These are phyloP conservation scores for Drosophila tripunctata DNA, from an alignment of 2,888 invertebrate species.

Conservation along the genomic window DNA sequence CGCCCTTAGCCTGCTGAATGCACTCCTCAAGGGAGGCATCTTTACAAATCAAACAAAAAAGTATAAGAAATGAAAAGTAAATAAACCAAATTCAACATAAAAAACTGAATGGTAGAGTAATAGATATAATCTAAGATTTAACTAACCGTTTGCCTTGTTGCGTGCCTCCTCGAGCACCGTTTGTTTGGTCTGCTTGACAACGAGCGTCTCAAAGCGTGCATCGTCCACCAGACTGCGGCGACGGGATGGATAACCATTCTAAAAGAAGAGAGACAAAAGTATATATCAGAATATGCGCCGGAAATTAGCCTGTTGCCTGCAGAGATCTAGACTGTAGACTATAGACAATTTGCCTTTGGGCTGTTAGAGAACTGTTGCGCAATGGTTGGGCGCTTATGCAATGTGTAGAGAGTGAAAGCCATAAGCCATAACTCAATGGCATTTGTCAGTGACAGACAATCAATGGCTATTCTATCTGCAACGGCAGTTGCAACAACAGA, in stretches of 20 bases:
- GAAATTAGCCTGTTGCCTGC: conserved; percentile 54
- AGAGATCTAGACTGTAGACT: not conserved
- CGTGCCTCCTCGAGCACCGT: conserved; percentile 96
- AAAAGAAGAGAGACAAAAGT: conserved; percentile 84
- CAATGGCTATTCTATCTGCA: conserved; percentile 22
- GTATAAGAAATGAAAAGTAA: conserved; percentile 28
- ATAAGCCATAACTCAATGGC: conserved; percentile 9
- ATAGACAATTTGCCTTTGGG: not conserved
- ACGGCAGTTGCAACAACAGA: conserved; percentile 24
- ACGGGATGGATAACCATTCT: conserved; percentile 98
- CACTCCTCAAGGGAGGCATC: conserved; percentile 88
- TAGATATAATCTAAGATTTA: not conserved
- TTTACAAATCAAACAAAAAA: conserved; percentile 36
- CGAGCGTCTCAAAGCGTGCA: conserved; percentile 97
- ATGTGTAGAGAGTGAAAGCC: conserved; percentile 25
- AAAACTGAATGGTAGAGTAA: not conserved
- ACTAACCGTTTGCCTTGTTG: conserved; percentile 93
- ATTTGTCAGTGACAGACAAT: not conserved
- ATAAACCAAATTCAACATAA: conserved; percentile 14
- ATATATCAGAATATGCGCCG: conserved; percentile 60
- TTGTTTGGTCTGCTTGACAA: conserved; percentile 97
- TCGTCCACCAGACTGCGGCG: conserved; percentile 98
- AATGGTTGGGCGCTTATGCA: conserved; percentile 22
- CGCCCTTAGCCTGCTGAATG: conserved; percentile 86
- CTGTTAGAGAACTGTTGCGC: conserved; percentile 19